phyloP scores from a whole-genome alignment of 2,797 vertebrate genomes.

The Amazona ochrocephala region DNA sequence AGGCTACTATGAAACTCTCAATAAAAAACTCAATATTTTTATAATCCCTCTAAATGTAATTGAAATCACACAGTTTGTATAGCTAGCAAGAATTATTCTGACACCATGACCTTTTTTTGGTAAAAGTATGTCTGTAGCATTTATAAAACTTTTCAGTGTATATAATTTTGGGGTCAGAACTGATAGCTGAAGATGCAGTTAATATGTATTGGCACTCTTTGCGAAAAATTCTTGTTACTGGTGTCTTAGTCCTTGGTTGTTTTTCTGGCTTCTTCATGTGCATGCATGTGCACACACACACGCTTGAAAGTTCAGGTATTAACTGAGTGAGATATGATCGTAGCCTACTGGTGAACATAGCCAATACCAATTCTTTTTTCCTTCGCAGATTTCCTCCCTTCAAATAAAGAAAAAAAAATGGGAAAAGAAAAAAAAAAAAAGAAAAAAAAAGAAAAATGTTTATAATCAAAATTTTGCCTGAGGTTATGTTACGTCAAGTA shows the following conservation, averaged over 20 bases:
- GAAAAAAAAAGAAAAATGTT: background rate
- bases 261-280: background rate
- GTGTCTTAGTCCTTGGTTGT: background rate
- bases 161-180: background rate
- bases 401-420: background rate
- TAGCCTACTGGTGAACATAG: background rate
- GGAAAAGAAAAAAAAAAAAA: no score
- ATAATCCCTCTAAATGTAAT: background rate
- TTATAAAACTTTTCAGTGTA: background rate
- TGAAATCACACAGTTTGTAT: background rate
- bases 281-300: fast-evolving
- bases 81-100: background rate
- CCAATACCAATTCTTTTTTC: background rate
- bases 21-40: background rate
- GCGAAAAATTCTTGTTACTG: background rate
- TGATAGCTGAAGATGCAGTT: background rate
- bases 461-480: background rate
- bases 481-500: background rate
- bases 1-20: background rate
- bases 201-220: background rate
- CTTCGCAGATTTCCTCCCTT: background rate
- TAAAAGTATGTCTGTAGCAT: background rate
- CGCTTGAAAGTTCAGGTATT: background rate
- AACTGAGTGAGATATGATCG: background rate
- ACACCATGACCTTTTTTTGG: background rate